phyloP scores from a whole-genome alignment of 2,113 vertebrate species.

The Microtus montanus region DNA sequence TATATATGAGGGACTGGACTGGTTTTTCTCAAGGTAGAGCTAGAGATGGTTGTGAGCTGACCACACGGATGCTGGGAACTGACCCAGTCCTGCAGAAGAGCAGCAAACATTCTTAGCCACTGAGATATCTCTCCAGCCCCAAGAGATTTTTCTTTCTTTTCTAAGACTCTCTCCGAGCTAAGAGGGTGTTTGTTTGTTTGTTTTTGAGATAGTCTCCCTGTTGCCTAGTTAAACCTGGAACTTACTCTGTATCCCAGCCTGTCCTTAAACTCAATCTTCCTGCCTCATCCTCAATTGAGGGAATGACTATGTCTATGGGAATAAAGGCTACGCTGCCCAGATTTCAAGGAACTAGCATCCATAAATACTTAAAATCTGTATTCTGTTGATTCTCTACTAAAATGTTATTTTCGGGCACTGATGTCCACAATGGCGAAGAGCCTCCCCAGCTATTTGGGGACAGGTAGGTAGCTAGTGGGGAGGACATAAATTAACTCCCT shows the following conservation, averaged over 20 bases:
- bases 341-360: neutral
- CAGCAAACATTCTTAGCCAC: neutral
- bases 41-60: neutral
- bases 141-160: neutral
- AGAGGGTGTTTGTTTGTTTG: neutral
- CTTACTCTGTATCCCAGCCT: neutral
- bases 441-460: neutral
- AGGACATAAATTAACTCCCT: neutral
- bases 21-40: neutral
- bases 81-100: neutral
- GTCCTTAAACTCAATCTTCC: neutral
- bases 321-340: neutral
- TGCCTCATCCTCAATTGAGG: neutral
- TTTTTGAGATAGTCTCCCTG: neutral
- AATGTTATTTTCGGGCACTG: neutral
- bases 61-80: neutral
- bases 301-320: neutral
- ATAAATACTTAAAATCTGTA: too few relatives aligned
- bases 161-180: neutral
- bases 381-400: neutral
- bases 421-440: neutral
- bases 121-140: neutral
- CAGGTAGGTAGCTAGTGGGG: rapidly evolving
- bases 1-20: neutral
- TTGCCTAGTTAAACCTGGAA: neutral